A percentile compares a stretch with the other conserved stretches of the same genome.
Conservation (phyloP, 2,113 vertebrate genomes). For the Clupea harengus region DNA sequence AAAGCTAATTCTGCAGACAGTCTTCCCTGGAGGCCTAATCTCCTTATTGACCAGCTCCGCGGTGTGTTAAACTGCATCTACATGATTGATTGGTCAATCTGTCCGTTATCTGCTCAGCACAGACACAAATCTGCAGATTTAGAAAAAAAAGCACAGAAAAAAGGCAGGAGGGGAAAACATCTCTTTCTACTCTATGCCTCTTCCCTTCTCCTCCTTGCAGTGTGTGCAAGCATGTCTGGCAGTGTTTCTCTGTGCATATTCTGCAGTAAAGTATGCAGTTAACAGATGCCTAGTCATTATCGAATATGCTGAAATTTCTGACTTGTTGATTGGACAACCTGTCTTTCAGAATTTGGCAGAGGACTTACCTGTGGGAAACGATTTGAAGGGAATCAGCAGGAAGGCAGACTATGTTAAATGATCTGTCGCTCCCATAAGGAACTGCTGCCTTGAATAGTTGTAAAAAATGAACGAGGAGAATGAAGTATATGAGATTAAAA, state of each 20-base stretch:
- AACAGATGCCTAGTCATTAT: slow-evolving; percentile 18
- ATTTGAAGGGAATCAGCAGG: slow-evolving; percentile 22
- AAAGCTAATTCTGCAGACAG: slow-evolving; percentile 32
- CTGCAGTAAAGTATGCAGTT: slow-evolving; percentile 25
- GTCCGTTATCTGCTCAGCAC: slow-evolving; percentile 45
- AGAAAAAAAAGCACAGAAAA: slow-evolving; percentile 2
- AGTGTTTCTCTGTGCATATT: background rate
- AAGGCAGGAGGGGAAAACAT: slow-evolving; percentile 5
- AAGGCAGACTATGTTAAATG: slow-evolving; percentile 38
- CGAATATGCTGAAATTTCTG: slow-evolving; percentile 36
- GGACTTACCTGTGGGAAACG: slow-evolving; percentile 37
- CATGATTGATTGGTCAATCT: slow-evolving; percentile 54
- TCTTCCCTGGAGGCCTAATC: slow-evolving; percentile 38
- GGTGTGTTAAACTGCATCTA: slow-evolving; percentile 51
- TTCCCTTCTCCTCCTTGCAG: slow-evolving; percentile 13
- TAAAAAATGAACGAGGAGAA: background rate
- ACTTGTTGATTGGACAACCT: slow-evolving; percentile 32
- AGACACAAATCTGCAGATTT: slow-evolving; percentile 29
- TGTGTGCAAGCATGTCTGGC: slow-evolving; percentile 21
- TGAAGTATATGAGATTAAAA: background rate
- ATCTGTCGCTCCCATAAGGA: background rate
- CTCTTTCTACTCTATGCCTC: slow-evolving; percentile 22
- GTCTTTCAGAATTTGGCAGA: slow-evolving; percentile 40
- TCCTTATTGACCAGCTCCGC: slow-evolving; percentile 48
- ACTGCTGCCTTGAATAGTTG: background rate